A percentile compares a stretch with the other conserved stretches of the same genome.
These are phyloP conservation scores for Chloroclystis v-ata DNA, from an alignment of 2,888 invertebrate genomes.

Conservation along the genomic window DNA sequence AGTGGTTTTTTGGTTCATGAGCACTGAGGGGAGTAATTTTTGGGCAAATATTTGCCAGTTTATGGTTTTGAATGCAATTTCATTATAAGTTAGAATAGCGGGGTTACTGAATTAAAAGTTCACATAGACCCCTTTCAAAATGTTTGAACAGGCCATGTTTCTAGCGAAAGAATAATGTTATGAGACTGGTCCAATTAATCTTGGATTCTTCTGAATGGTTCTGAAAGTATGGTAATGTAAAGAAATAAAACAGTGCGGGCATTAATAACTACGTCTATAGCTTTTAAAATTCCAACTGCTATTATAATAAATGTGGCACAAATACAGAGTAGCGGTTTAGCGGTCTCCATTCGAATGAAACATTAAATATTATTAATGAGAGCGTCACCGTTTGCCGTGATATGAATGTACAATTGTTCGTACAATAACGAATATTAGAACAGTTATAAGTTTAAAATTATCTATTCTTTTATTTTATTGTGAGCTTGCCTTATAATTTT, in stretches of 20 bases:
- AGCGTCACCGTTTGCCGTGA: slow-evolving; percentile 49
- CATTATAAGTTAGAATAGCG: slow-evolving; percentile 17
- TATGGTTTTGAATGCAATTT: slow-evolving; percentile 27
- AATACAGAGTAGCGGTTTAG: slow-evolving; percentile 29
- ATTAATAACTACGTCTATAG: slow-evolving; percentile 26
- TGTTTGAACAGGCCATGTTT: background rate
- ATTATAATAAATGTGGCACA: slow-evolving; percentile 26
- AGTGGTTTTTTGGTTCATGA: slow-evolving; percentile 48
- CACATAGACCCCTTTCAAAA: slow-evolving; percentile 1
- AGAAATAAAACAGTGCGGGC: slow-evolving; percentile 31
- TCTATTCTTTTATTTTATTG: no score
- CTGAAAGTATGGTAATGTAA: slow-evolving; percentile 18
- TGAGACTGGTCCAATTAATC: slow-evolving; percentile 17
- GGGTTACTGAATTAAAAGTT: slow-evolving; percentile 8
- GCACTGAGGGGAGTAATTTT: slow-evolving; percentile 43
- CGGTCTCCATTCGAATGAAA: slow-evolving; percentile 52
- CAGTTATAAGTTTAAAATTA: background rate
- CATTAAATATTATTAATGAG: slow-evolving; percentile 59
- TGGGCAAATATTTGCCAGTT: slow-evolving; percentile 42
- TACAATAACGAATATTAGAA: background rate
- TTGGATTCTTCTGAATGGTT: slow-evolving; percentile 18
- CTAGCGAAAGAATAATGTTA: slow-evolving; percentile 1
- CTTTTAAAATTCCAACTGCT: slow-evolving; percentile 22
- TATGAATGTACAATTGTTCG: slow-evolving; percentile 36
- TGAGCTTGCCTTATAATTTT: no score